A percentile compares a stretch with the other conserved stretches of the same genome.
phyloP scores from a whole-genome alignment of 2,797 vertebrate species.

The Pampus argenteus region DNA sequence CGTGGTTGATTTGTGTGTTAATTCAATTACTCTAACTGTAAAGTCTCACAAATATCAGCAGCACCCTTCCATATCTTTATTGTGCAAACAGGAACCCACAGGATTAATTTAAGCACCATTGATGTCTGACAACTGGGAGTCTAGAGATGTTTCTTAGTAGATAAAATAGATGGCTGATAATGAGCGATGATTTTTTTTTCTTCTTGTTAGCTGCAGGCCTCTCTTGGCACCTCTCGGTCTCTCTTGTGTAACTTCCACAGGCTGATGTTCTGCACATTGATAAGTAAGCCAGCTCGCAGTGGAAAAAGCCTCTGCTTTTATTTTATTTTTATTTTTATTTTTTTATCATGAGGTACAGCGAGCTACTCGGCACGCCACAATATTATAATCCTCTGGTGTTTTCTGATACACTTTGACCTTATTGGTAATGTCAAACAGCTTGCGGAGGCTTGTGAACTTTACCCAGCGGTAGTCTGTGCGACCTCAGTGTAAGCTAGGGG shows the following conservation, averaged over 20 bases:
- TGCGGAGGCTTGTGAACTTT: conserved; percentile 82
- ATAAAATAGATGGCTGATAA: conserved; percentile 84
- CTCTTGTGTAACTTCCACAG: conserved; percentile 72
- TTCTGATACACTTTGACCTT: conserved; percentile 82
- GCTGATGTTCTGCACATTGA: conserved; percentile 53
- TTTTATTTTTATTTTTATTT: conserved; percentile 12
- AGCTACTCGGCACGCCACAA: conserved; percentile 52
- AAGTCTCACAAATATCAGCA: conserved; percentile 79
- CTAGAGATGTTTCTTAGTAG: conserved; percentile 76
- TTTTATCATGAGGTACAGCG: conserved; percentile 38
- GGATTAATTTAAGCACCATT: conserved; percentile 81
- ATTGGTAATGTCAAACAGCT: conserved; percentile 84
- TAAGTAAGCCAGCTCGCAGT: conserved; percentile 42
- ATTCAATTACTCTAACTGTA: conserved; percentile 79
- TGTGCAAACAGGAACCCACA: conserved; percentile 79
- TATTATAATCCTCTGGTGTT: conserved; percentile 74
- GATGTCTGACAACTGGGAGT: conserved; percentile 84
- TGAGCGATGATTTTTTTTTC: conserved; percentile 67
- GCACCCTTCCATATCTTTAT: conserved; percentile 78
- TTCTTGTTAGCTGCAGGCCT: conserved; percentile 66
- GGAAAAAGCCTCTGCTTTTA: conserved; percentile 9
- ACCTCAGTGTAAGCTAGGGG: conserved; percentile 72
- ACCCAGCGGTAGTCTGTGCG: conserved; percentile 74
- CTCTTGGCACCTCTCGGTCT: conserved; percentile 64
- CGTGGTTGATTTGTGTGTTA: conserved; percentile 73